phyloP scores from a whole-genome alignment of 2,113 vertebrate species.

The Odobenus rosmarus region DNA sequence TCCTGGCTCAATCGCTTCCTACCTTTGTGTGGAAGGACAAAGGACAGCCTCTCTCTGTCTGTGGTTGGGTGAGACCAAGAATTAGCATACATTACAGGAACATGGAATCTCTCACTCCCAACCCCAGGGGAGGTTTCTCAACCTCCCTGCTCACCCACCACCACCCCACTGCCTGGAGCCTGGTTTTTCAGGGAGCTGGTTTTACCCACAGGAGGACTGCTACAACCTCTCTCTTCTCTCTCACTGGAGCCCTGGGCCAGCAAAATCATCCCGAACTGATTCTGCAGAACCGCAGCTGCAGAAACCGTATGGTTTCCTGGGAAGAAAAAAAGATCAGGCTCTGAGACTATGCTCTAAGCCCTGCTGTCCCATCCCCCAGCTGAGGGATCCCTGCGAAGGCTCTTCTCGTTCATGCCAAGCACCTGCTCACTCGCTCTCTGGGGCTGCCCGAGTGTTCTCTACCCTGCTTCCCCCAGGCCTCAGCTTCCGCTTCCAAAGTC shows the following conservation, averaged over 20 bases:
- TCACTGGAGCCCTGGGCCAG: background rate
- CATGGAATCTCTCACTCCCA: background rate
- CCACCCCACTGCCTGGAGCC: background rate
- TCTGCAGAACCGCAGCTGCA: background rate
- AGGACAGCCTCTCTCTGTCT: background rate
- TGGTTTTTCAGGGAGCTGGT: background rate
- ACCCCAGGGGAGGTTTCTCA: background rate
- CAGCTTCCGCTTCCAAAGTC: background rate
- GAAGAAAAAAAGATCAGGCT: background rate
- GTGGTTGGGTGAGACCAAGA: background rate
- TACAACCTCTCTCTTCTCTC: background rate
- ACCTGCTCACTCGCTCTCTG: background rate
- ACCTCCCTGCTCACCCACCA: background rate
- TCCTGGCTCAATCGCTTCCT: background rate
- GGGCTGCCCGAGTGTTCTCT: background rate
- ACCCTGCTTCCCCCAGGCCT: background rate
- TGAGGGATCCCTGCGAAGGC: background rate
- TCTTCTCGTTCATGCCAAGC: background rate
- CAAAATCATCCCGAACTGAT: background rate
- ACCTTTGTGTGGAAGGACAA: too few species aligned
- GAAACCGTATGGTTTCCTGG: background rate
- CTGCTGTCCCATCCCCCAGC: background rate
- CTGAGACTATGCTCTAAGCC: background rate
- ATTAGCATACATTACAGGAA: background rate
- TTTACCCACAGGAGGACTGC: background rate